phyloP scores from a whole-genome alignment of 1,140 invertebrate species.

The Penaeus japonicus region DNA sequence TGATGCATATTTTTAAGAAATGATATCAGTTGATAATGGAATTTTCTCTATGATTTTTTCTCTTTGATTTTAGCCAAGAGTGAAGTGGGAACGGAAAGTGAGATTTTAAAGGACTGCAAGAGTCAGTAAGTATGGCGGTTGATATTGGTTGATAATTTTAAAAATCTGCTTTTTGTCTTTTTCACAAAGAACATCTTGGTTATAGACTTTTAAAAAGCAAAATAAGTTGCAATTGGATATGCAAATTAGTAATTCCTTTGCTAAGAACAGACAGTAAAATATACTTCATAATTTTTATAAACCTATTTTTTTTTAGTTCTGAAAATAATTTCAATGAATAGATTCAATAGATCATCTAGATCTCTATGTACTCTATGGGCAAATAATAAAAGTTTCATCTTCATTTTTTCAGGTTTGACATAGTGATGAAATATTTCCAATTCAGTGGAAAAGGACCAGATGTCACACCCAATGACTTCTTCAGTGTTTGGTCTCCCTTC shows the following conservation, averaged over 20 bases:
- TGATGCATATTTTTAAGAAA: no score
- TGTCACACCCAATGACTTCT: constrained; percentile 87
- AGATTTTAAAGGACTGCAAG: constrained; percentile 34
- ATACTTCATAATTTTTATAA: no score
- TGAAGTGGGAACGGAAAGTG: constrained; percentile 40
- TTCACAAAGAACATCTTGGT: background rate
- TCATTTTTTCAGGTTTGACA: constrained; percentile 72
- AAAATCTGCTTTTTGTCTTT: background rate
- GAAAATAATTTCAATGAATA: no score
- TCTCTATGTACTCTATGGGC: background rate
- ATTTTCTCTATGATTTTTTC: background rate
- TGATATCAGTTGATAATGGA: constrained; percentile 72
- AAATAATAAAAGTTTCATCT: background rate
- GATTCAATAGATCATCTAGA: no score
- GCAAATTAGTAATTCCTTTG: no score
- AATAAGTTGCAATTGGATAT: no score
- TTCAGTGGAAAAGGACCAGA: constrained; percentile 80
- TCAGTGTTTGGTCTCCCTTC: constrained; percentile 86
- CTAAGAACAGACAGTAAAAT: no score
- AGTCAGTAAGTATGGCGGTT: constrained; percentile 32
- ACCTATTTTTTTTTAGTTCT: no score
- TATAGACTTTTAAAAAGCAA: no score
- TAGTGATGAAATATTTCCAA: constrained; percentile 86
- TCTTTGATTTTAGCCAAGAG: constrained; percentile 46
- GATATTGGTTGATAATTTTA: no score